Percentiles rank a stretch among this genome's conserved stretches.
Evolutionary conservation across 2,888 invertebrate species (phyloP).

Genomic region (Tipula helvola): DNA sequence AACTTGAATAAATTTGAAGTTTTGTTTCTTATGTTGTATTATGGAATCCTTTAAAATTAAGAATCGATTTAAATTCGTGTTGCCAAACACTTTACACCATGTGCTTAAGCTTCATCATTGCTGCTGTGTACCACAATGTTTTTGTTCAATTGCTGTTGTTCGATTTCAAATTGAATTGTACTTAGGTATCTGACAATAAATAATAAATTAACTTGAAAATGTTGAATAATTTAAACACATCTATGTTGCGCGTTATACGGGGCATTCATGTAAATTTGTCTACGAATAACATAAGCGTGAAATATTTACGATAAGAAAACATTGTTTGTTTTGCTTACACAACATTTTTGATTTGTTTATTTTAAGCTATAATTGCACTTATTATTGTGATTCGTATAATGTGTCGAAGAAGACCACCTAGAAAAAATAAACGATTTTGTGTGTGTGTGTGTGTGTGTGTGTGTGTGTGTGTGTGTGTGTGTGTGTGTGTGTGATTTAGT

Average conservation of each 20-base stretch:
- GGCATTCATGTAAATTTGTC: not conserved
- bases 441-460: not conserved
- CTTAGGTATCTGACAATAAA: too few species aligned
- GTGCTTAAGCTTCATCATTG: too few species aligned
- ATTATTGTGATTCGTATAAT: not conserved
- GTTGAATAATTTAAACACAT: too few species aligned
- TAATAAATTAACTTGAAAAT: too few species aligned
- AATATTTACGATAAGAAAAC: not conserved
- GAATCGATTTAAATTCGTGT: too few species aligned
- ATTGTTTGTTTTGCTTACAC: not conserved
- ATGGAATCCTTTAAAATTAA: too few species aligned
- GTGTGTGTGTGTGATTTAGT: not conserved
- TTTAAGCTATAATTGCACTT: not conserved
- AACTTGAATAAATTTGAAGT: too few species aligned
- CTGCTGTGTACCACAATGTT: too few species aligned
- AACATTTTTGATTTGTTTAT: not conserved
- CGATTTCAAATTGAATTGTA: too few species aligned
- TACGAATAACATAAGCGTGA: not conserved
- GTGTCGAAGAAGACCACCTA: not conserved
- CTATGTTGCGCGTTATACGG: not conserved
- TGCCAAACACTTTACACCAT: too few species aligned
- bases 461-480: not conserved
- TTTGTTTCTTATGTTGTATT: too few species aligned
- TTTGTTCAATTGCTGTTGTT: too few species aligned
- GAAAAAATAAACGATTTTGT: not conserved